A percentile compares a stretch with the other conserved stretches of the same genome.
phyloP scores from a whole-genome alignment of 2,888 invertebrate genomes.

The Cephus rjabovi region DNA sequence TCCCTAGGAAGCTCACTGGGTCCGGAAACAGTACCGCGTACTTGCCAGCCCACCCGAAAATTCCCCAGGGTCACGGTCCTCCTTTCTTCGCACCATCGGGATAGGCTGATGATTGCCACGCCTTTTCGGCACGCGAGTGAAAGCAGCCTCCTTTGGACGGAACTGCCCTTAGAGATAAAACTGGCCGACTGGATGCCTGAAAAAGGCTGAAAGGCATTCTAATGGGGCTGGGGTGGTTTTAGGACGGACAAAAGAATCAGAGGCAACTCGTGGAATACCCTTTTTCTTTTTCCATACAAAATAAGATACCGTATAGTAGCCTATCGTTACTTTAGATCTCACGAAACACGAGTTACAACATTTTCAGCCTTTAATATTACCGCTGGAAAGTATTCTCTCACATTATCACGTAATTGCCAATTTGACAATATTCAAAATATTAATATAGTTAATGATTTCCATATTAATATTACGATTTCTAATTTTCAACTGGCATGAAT shows the following conservation, averaged over 20 bases:
- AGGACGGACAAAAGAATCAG: constrained; percentile 2
- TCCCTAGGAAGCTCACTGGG: not conserved
- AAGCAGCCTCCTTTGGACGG: not conserved
- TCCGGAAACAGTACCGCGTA: not conserved
- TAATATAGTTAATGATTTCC: no score
- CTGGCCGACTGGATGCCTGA: not conserved
- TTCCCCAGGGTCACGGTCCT: not conserved
- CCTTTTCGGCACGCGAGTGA: not conserved
- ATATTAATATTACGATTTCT: no score
- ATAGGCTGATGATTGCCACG: not conserved
- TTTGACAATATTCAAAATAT: no score
- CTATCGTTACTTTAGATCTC: no score
- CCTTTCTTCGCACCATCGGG: not conserved
- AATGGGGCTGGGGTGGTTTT: not conserved
- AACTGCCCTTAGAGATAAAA: not conserved
- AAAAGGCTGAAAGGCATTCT: not conserved
- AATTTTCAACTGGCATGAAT: no score
- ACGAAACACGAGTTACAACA: no score
- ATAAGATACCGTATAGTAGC: no score
- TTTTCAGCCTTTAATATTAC: no score
- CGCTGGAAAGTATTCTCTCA: no score
- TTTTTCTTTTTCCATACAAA: no score
- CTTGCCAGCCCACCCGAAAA: not conserved
- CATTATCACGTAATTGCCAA: no score
- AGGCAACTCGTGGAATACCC: no score